phyloP scores from a whole-genome alignment of 2,888 invertebrate species.

The Heliconius sara region DNA sequence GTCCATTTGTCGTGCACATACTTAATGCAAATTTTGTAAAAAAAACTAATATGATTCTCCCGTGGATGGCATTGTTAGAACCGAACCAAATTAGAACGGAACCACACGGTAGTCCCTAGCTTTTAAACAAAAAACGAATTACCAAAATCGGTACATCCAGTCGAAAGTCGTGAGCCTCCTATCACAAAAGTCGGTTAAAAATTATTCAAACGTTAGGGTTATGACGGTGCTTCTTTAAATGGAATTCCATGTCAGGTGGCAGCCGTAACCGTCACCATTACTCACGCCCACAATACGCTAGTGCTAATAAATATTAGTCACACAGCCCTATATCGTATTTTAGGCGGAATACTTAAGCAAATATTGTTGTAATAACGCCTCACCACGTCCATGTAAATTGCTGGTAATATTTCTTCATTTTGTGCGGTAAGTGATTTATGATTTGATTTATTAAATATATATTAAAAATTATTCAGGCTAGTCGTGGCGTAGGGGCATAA shows the following conservation, averaged over 20 bases:
- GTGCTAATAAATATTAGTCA: constrained; percentile 75
- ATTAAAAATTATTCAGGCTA: not conserved
- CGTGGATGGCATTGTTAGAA: too few relatives aligned
- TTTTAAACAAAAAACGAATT: too few relatives aligned
- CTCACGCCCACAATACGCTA: constrained; percentile 72
- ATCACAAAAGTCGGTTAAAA: constrained; percentile 48
- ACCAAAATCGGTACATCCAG: too few relatives aligned
- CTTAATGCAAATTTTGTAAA: too few relatives aligned
- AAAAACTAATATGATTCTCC: too few relatives aligned
- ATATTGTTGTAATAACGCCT: constrained; percentile 29
- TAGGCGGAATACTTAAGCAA: constrained; percentile 29
- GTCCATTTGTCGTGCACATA: too few relatives aligned
- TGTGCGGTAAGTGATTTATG: constrained; percentile 7
- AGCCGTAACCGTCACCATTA: constrained; percentile 68
- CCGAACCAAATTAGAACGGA: too few relatives aligned
- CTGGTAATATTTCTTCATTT: constrained; percentile 25
- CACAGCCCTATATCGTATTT: constrained; percentile 62
- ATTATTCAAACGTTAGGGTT: constrained; percentile 69
- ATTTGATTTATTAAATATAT: not conserved
- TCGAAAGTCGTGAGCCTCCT: too few relatives aligned
- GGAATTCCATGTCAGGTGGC: constrained; percentile 77
- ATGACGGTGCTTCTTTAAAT: constrained; percentile 72
- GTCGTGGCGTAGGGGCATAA: too few relatives aligned
- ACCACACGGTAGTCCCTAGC: too few relatives aligned
- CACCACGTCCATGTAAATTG: constrained; percentile 16